Base-by-base conservation (phyloP, 2,888 invertebrate genomes). In the Aleiodes leptofemur region DNA sequence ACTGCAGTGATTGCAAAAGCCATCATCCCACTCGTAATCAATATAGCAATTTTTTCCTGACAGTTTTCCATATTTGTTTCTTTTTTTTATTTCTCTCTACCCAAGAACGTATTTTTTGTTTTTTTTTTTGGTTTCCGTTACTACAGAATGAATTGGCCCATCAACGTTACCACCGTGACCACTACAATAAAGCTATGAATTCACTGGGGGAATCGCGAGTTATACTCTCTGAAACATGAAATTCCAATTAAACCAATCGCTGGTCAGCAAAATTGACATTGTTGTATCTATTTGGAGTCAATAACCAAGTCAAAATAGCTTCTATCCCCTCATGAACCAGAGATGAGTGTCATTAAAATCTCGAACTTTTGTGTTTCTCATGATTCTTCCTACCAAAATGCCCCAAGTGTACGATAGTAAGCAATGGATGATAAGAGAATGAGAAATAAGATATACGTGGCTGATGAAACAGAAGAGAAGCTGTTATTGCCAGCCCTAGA, bases 201-300 rank as follows among this genome's bases (percentile, higher is more conserved):
- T 23, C 64, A 14, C n/a, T 66, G 48, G 66, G 66, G 23, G 66
- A 57, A 51, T 34, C 51, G 70, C 51, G 69, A 71, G 76, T 80
- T 61, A 66, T 78, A 78, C 74, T 69, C 73, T 72, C 51, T 78
- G 78, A 77, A 82, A 83, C 81, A 77, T 76, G 79, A 78, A 77
- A 80, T 82, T 80, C 82, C 83, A 81, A 83, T 83, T 79, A 80
- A 78, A 79, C 73, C 79, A 78, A 69, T 68, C 71, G 79, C 72
- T 14, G 76, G 73, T 73, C 69, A 72, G 73, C 73, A 71, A 77
- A 79, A 79, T 79, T 79, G 77, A 77, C 79, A 76, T 73, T 73
- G 68, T 48, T 23, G 23, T 61, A 43, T 69, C 38, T 51, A 68
- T 50, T 50, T 31, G 68, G 14, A 51, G 29, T 68, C 68, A 68